Evolutionary conservation across 1,140 invertebrate species (phyloP), one percentile per base, ranked within the genome.

Genomic region (Bombus polaris): DNA sequence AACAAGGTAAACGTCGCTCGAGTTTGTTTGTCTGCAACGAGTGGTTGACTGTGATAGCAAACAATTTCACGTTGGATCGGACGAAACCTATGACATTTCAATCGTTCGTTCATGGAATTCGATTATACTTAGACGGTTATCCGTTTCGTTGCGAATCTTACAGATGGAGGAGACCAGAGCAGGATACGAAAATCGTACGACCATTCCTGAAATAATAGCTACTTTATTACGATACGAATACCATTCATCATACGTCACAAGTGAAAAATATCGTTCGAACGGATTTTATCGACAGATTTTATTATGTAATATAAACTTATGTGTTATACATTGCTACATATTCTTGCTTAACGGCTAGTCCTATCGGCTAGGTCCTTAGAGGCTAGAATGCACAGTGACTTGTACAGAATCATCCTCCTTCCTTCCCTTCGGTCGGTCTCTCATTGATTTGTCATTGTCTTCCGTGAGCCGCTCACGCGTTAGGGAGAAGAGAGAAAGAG

Each of bases 291-390:
- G 90, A 93, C 92, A 94, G 91, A 93, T 94, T 94, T 94, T 94
- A 94, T 94, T 94, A 94, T 94, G 93, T 94, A 94, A 94, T 94
- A 94, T 94, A 94, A 94, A 94, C 93, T 94, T 94, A 94, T 94
- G 88, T 94, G 92, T 93, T 94, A 94, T 94, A 94, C 93, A 94
- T 92, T 89, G 91, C 92, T 94, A 94, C 94, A 94, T 93, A 89
- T 92, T 92, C 78, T 93, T 88, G 91, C 93, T 94, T 94, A 94
- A 87, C 74, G 78, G 78, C 92, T 94, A 94, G 65, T 91, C 89
- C 93, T 94, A 94, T 92, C 65, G 79, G 73, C 93, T 94, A 94
- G 81, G 75, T 89, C 83, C 94, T 94, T 94, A 94, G 88, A 80
- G 85, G 83, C 93, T 94, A 94, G 80, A 94, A 94, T 94, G 94